Conservation (phyloP, 2,888 invertebrate genomes). For the Melanostoma mellinum region DNA sequence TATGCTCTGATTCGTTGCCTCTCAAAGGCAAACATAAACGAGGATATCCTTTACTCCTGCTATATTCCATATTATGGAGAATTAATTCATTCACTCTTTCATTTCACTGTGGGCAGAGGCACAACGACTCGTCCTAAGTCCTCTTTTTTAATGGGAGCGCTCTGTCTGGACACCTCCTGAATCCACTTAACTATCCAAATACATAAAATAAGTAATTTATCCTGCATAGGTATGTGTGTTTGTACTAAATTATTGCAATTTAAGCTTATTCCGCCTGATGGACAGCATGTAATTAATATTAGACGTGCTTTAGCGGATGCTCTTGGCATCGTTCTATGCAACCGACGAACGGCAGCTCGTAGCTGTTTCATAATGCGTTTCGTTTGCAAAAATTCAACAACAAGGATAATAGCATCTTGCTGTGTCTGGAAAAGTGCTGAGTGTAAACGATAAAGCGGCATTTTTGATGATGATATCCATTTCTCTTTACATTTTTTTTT, state of each 20-base stretch:
- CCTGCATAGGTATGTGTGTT: slow-evolving; percentile 1
- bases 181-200: slow-evolving; percentile 22
- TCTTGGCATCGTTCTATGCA: slow-evolving; percentile 25
- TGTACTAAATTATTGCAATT: slow-evolving; percentile 53
- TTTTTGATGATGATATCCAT: slow-evolving; percentile 40
- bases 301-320: slow-evolving; percentile 44
- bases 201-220: slow-evolving; percentile 44
- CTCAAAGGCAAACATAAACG: slow-evolving; percentile 21
- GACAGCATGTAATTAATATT: slow-evolving; percentile 65
- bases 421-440: slow-evolving; percentile 11
- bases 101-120: slow-evolving; percentile 9
- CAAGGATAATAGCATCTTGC: slow-evolving; percentile 11
- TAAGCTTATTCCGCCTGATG: slow-evolving; percentile 51
- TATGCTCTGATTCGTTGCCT: slow-evolving; percentile 33
- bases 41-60: slow-evolving; percentile 51
- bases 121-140: slow-evolving; percentile 19
- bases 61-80: slow-evolving; percentile 27
- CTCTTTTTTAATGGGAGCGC: slow-evolving; percentile 3
- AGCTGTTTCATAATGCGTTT: slow-evolving; percentile 21
- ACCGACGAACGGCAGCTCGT: background rate
- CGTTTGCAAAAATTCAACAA: slow-evolving; percentile 24
- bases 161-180: slow-evolving; percentile 10
- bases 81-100: slow-evolving; percentile 44
- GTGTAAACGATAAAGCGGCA: slow-evolving; percentile 11
- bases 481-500: background rate